These are phyloP conservation scores for Drosophila fulvimacula DNA, from an alignment of 2,888 invertebrate species.

Conservation along the genomic window DNA sequence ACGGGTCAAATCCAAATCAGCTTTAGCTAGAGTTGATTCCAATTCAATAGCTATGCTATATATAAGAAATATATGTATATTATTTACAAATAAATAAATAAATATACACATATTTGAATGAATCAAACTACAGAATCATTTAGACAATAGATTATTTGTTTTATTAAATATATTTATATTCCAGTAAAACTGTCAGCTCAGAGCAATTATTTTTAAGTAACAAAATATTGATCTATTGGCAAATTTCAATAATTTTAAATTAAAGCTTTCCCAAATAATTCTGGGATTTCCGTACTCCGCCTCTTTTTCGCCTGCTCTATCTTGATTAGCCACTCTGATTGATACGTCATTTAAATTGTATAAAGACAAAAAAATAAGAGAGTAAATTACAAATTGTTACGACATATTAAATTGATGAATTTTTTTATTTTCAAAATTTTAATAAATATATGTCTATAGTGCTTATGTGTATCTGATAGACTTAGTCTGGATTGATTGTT, in stretches of 20 bases:
- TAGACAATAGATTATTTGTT: not conserved
- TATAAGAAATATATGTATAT: not conserved
- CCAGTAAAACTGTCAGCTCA: not conserved
- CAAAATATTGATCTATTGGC: not conserved
- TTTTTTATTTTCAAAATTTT: not conserved
- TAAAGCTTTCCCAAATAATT: not conserved
- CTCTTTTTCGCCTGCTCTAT: not conserved
- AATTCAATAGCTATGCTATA: no score
- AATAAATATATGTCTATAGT: not conserved
- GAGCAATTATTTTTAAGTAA: not conserved
- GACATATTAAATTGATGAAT: slow-evolving; percentile 26
- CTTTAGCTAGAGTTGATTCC: not conserved
- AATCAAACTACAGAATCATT: no score
- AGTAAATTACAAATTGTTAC: slow-evolving; percentile 22
- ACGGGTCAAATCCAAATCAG: not conserved
- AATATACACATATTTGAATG: no score
- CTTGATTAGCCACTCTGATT: not conserved
- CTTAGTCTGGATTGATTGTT: not conserved
- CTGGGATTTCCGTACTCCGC: not conserved
- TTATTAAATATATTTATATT: not conserved
- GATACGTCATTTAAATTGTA: not conserved
- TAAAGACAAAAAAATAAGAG: not conserved
- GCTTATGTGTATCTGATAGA: not conserved
- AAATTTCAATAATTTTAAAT: not conserved
- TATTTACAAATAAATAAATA: not conserved